phyloP scores from a whole-genome alignment of 2,888 invertebrate species.

The Diaperis boleti region DNA sequence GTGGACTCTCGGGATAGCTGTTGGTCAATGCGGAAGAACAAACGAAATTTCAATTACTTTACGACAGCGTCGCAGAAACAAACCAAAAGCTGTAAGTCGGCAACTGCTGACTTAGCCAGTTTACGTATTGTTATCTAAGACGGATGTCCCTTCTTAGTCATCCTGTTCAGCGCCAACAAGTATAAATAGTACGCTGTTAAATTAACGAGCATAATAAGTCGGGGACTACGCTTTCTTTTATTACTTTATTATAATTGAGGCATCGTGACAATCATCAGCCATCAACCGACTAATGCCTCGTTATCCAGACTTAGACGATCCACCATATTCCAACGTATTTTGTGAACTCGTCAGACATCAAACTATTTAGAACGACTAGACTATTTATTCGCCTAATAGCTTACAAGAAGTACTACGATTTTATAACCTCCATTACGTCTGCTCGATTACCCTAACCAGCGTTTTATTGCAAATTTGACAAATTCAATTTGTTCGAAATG shows the following conservation, averaged over 20 bases:
- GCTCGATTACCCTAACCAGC: conserved; percentile 10
- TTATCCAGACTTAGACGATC: conserved; percentile 28
- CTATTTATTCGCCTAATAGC: conserved; percentile 28
- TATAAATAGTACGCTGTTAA: conserved; percentile 53
- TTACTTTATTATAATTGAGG: conserved; percentile 49
- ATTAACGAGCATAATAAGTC: conserved; percentile 53
- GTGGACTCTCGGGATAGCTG: conserved; percentile 8
- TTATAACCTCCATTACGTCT: conserved; percentile 13
- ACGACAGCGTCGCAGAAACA: conserved; percentile 20
- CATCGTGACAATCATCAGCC: conserved; percentile 40
- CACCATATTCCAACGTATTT: conserved; percentile 31
- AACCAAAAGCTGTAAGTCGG: conserved; percentile 27
- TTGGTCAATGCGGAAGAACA: conserved; percentile 23
- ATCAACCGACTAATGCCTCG: conserved; percentile 36
- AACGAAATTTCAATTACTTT: conserved; percentile 33
- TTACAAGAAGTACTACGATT: conserved; percentile 17
- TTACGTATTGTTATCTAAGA: conserved; percentile 56
- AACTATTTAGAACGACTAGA: conserved; percentile 22
- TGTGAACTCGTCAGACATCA: conserved; percentile 20
- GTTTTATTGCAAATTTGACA: conserved; percentile 23
- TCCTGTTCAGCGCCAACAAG: conserved; percentile 54
- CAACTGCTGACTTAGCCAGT: conserved; percentile 53
- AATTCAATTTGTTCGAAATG: conserved; percentile 15
- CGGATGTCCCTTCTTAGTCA: conserved; percentile 55
- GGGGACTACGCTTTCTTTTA: conserved; percentile 51